Percentiles rank a stretch among this genome's conserved stretches.
Evolutionary conservation across 2,888 invertebrate genomes (phyloP).

Genomic region (Itoplectis maculator): DNA sequence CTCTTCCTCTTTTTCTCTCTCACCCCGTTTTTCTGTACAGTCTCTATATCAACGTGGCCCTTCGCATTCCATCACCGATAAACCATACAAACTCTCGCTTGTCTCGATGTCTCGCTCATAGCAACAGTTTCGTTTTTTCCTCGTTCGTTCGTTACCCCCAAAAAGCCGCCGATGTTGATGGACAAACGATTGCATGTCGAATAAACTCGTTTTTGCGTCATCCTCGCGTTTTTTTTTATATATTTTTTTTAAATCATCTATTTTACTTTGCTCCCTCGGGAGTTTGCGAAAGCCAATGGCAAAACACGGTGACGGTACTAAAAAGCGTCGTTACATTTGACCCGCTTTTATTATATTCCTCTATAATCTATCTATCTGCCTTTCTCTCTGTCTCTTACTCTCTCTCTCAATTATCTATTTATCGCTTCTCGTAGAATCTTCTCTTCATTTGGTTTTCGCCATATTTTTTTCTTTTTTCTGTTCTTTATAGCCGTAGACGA

Average conservation of each 20-base stretch:
- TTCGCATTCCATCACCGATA: constrained; percentile 20
- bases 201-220: constrained; percentile 29
- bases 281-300: background rate
- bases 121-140: constrained; percentile 16
- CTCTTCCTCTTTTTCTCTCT: constrained; percentile 21
- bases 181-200: constrained; percentile 48
- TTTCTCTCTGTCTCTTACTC: constrained; percentile 13
- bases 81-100: constrained; percentile 40
- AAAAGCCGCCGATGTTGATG: constrained; percentile 26
- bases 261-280: background rate
- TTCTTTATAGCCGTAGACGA: constrained; percentile 83
- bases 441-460: constrained; percentile 72
- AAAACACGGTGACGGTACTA: constrained; percentile 9
- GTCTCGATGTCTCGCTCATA: constrained; percentile 48
- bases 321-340: constrained; percentile 16
- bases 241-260: constrained; percentile 13
- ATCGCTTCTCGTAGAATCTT: constrained; percentile 61
- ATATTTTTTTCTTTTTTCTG: constrained; percentile 81
- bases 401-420: constrained; percentile 31
- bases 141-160: constrained; percentile 11
- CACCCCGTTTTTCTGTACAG: constrained; percentile 17
- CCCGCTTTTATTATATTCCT: constrained; percentile 36
- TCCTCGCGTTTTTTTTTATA: background rate
- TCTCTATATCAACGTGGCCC: constrained; percentile 10
- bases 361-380: constrained; percentile 2